These are phyloP conservation scores for Ferdinandea cuprea DNA, from an alignment of 2,888 invertebrate species.

Conservation along the genomic window DNA sequence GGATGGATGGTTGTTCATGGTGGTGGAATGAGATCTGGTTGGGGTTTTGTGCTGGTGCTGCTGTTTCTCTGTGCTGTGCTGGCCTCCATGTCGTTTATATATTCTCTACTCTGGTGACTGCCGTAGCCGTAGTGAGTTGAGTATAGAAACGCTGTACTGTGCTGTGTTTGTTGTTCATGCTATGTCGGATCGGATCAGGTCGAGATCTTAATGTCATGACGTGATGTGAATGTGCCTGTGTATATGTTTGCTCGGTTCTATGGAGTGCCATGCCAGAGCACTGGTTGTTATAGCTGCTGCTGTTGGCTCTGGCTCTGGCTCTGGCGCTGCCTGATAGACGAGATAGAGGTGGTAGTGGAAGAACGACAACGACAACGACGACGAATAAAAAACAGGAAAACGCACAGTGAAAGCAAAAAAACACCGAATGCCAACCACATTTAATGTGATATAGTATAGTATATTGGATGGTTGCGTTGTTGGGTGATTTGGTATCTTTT, in stretches of 20 bases:
- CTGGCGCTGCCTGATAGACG: conserved; percentile 59
- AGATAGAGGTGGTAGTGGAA: conserved; percentile 45
- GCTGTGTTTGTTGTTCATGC: conserved; percentile 60
- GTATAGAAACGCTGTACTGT: conserved; percentile 21
- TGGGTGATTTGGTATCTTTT: conserved; percentile 74
- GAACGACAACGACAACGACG: conserved; percentile 41
- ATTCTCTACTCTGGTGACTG: conserved; percentile 35
- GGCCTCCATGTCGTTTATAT: conserved; percentile 58
- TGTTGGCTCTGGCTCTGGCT: conserved; percentile 22
- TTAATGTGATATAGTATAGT: conserved; percentile 72
- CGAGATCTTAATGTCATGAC: conserved; percentile 75
- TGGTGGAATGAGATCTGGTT: conserved; percentile 66
- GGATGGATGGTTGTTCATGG: conserved; percentile 49
- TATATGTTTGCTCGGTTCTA: conserved; percentile 51
- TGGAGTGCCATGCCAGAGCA: conserved; percentile 59
- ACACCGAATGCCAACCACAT: conserved; percentile 73
- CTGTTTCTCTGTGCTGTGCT: conserved; percentile 47
- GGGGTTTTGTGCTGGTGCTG: conserved; percentile 62
- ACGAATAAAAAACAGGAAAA: conserved; percentile 70
- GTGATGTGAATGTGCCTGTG: conserved; percentile 50
- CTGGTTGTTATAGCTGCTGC: conserved; percentile 30
- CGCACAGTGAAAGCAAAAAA: conserved; percentile 73
- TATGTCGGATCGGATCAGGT: conserved; percentile 74
- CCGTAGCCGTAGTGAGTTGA: conserved; percentile 2
- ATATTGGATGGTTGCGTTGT: conserved; percentile 73